Percentiles rank a stretch among this genome's conserved stretches.
Conservation (phyloP, 2,113 vertebrate genomes). For the Syrmaticus mikado region DNA sequence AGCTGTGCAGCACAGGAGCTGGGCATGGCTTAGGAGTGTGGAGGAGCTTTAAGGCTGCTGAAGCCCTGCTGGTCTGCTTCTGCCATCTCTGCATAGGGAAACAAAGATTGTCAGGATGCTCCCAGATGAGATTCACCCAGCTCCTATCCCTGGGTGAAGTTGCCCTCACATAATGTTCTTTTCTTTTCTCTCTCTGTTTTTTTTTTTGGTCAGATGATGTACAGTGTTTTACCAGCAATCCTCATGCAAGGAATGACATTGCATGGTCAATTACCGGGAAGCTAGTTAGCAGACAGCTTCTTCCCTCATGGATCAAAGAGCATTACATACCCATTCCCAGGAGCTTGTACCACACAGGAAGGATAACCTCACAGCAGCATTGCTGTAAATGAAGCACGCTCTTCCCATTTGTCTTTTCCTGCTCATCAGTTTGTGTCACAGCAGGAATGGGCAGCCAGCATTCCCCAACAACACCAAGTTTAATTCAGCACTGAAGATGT, state of each 20-base stretch:
- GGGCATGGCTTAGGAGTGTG: fast-evolving
- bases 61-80: not conserved
- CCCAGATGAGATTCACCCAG: not conserved
- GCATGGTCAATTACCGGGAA: conserved; percentile 1
- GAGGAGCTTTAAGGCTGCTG: not conserved
- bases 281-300: not conserved
- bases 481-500: not conserved
- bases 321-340: not conserved
- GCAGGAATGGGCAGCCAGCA: not conserved
- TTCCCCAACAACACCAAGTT: not conserved
- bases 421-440: not conserved
- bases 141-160: not conserved
- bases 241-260: not conserved
- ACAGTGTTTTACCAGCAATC: not conserved
- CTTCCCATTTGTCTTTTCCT: not conserved
- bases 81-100: not conserved
- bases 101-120: not conserved
- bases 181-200: not conserved
- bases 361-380: not conserved
- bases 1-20: fast-evolving
- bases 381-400: not conserved
- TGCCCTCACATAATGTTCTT: not conserved
- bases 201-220: not conserved
- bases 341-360: not conserved
- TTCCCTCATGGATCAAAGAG: not conserved